phyloP scores from a whole-genome alignment of 1,140 invertebrate species.

The Oreohelix idahoensis region DNA sequence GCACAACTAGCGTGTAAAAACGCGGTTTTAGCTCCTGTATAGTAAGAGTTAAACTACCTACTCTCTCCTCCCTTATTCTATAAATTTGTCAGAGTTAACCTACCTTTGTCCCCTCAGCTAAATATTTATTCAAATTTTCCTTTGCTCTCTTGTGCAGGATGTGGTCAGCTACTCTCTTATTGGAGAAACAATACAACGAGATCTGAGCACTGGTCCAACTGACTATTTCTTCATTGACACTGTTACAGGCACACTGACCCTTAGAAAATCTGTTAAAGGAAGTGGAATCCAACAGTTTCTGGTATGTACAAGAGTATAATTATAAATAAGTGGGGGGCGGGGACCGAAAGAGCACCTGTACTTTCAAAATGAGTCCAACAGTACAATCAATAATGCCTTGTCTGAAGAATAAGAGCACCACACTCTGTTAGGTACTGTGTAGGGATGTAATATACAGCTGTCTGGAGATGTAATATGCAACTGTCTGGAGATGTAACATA shows the following conservation, averaged over 20 bases:
- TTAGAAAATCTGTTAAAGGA: slow-evolving; percentile 84
- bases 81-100: neutral
- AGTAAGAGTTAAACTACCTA: neutral
- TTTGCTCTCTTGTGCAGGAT: slow-evolving; percentile 14
- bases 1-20: neutral
- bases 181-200: slow-evolving; percentile 71
- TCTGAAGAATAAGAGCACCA: no score
- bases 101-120: no score
- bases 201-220: slow-evolving; percentile 76
- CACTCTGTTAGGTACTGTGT: no score
- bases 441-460: no score
- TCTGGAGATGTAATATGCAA: no score
- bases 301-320: slow-evolving; percentile 73
- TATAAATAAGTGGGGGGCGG: no score
- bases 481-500: no score
- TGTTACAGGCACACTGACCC: slow-evolving; percentile 85
- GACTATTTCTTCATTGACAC: slow-evolving; percentile 88
- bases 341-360: no score
- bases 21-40: no score
- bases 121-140: no score
- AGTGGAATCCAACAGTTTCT: slow-evolving; percentile 84
- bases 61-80: neutral
- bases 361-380: no score
- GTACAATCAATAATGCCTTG: no score
- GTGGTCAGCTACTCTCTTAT: slow-evolving; percentile 73